A percentile compares a stretch with the other conserved stretches of the same genome.
These are phyloP conservation scores for Glyptemys insculpta DNA, from an alignment of 2,797 vertebrate genomes.

Conservation along the genomic window DNA sequence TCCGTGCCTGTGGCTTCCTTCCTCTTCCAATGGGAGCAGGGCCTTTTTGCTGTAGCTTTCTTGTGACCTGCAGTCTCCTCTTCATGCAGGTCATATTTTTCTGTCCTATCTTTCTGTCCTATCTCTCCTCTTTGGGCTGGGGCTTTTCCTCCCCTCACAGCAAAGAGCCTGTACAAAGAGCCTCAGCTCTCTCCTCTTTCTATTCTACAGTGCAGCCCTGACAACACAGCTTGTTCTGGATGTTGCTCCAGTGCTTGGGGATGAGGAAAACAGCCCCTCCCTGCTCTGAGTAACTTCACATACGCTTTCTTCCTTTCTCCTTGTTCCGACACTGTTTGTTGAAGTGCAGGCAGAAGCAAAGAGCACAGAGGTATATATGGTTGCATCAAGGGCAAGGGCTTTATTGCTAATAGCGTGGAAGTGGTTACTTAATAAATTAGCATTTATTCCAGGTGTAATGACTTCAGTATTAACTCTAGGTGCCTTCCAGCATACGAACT, in stretches of 20 bases:
- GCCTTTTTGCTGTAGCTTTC: not conserved
- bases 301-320: not conserved
- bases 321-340: not conserved
- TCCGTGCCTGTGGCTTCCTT: not conserved
- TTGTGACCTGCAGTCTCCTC: not conserved
- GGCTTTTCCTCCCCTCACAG: not conserved
- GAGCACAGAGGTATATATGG: not conserved
- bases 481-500: not conserved
- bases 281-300: not conserved
- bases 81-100: not conserved
- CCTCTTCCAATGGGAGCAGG: not conserved
- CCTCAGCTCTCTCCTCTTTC: not conserved
- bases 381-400: not conserved
- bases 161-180: not conserved
- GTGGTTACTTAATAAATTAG: not conserved
- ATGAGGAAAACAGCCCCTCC: not conserved
- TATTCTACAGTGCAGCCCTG: not conserved
- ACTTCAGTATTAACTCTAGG: not conserved
- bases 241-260: not conserved
- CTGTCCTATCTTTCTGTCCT: not conserved
- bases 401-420: not conserved
- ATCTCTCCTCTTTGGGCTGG: not conserved
- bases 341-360: not conserved
- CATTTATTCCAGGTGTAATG: not conserved
- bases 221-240: not conserved